A percentile compares a stretch with the other conserved stretches of the same genome.
These are phyloP conservation scores for Apistogramma diplotaenia DNA, from an alignment of 2,113 vertebrate genomes.

Conservation along the genomic window DNA sequence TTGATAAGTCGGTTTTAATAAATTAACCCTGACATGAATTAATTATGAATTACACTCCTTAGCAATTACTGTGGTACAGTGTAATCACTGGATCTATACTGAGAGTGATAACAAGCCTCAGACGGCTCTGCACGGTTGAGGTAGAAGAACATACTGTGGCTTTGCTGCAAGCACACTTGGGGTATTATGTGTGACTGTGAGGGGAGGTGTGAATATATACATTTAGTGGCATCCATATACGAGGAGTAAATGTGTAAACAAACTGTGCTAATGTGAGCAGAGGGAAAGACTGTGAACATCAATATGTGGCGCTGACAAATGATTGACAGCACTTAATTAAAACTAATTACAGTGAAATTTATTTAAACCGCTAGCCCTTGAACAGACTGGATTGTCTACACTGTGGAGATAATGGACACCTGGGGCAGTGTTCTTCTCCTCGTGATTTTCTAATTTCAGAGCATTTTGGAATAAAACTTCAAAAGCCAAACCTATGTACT, in stretches of 20 bases:
- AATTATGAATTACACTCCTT: slow-evolving; percentile 69
- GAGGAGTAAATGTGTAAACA: slow-evolving; percentile 19
- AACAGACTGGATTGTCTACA: background rate
- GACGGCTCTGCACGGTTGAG: slow-evolving; percentile 5
- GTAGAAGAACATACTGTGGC: slow-evolving; percentile 10
- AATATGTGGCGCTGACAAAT: slow-evolving; percentile 1
- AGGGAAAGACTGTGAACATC: background rate
- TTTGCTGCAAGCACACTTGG: slow-evolving; percentile 3
- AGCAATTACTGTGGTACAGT: slow-evolving; percentile 63
- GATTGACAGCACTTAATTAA: background rate
- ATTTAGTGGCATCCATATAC: background rate
- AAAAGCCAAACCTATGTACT: background rate
- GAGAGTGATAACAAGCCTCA: slow-evolving; percentile 41
- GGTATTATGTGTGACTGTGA: slow-evolving; percentile 1
- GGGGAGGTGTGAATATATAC: slow-evolving; percentile 38
- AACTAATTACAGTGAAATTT: background rate
- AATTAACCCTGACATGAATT: slow-evolving; percentile 74
- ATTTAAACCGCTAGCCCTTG: background rate
- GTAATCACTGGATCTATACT: slow-evolving; percentile 59
- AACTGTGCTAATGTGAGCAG: slow-evolving; percentile 27
- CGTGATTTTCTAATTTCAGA: background rate
- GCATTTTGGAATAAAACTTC: background rate
- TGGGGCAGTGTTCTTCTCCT: background rate
- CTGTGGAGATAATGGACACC: background rate
- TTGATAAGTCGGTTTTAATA: slow-evolving; percentile 74